phyloP scores from a whole-genome alignment of 2,113 vertebrate species.

The Sinocyclocheilus maitianheensis region DNA sequence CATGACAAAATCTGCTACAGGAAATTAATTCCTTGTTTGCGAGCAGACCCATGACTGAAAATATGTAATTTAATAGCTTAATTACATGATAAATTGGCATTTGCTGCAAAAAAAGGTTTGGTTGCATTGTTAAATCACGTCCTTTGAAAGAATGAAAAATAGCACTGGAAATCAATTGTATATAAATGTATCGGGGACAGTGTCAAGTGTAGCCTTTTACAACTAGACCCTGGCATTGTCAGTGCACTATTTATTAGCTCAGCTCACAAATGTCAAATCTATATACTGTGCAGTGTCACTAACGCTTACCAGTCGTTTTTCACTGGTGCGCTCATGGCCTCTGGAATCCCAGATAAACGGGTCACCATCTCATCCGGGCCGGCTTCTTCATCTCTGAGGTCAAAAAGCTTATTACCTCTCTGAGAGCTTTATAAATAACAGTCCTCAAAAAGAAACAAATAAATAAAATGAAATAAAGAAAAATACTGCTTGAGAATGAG shows the following conservation, averaged over 20 bases:
- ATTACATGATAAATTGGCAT: background rate
- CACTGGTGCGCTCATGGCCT: conserved; percentile 39
- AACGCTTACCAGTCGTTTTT: conserved; percentile 42
- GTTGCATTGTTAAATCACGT: background rate
- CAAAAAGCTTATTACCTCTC: conserved; percentile 54
- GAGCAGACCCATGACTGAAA: conserved; percentile 2
- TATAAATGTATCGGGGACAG: conserved; percentile 24
- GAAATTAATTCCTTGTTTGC: conserved; percentile 23
- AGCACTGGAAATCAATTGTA: background rate
- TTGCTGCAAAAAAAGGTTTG: too few relatives aligned
- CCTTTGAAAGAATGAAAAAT: conserved; percentile 8
- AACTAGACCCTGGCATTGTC: conserved; percentile 20
- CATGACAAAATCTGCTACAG: conserved; percentile 5
- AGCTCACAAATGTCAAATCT: conserved; percentile 55
- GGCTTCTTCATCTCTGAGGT: conserved; percentile 51
- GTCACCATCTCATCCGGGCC: conserved; percentile 45
- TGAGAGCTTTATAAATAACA: conserved; percentile 50
- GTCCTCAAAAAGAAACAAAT: conserved; percentile 15
- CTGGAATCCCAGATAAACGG: conserved; percentile 54
- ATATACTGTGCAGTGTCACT: conserved; percentile 34
- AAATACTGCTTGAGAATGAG: conserved; percentile 33
- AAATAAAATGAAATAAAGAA: conserved; percentile 28
- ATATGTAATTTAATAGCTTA: conserved; percentile 4
- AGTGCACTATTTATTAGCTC: conserved; percentile 52
- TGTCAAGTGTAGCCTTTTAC: conserved; percentile 7